These are phyloP conservation scores for Tetragonisca angustula DNA, from an alignment of 2,888 invertebrate genomes.

Conservation along the genomic window DNA sequence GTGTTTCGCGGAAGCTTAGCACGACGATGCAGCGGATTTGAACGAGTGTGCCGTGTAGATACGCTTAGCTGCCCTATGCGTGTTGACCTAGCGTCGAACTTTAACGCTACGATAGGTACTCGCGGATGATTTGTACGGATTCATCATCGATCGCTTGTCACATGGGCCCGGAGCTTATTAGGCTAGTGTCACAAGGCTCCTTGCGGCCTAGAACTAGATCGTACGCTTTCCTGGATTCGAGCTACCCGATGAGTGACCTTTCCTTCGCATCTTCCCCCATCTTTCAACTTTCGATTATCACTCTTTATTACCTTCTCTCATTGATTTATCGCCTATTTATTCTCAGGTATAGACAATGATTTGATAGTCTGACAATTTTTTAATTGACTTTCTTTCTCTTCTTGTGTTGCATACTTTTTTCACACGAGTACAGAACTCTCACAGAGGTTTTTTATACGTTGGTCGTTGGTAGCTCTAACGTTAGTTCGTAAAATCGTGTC, in stretches of 20 bases:
- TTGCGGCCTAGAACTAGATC: conserved; percentile 81
- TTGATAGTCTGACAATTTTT: neutral
- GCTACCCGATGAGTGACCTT: conserved; percentile 33
- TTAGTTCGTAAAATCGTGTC: neutral
- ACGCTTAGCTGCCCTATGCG: conserved; percentile 56
- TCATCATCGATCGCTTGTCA: conserved; percentile 83
- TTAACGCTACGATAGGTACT: conserved; percentile 58
- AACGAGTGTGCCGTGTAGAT: conserved; percentile 31
- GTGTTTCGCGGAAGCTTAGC: conserved; percentile 30
- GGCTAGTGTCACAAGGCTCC: conserved; percentile 81
- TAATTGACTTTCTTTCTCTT: neutral
- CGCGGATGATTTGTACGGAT: conserved; percentile 80
- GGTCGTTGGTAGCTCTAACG: neutral
- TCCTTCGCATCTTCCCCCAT: neutral
- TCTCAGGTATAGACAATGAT: neutral
- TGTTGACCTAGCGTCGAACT: conserved; percentile 76
- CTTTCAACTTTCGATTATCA: neutral
- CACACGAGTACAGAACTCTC: neutral
- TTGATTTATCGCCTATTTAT: too few species aligned
- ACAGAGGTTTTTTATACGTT: neutral
- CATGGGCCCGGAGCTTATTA: conserved; percentile 81
- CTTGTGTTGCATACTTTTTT: neutral
- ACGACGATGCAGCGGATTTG: conserved; percentile 45
- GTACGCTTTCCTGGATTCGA: conserved; percentile 25
- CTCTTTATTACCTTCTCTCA: too few species aligned